Percentiles rank a stretch among this genome's conserved stretches.
These are phyloP conservation scores for Trichechus manatus DNA, from an alignment of 2,113 vertebrate genomes.

Conservation along the genomic window DNA sequence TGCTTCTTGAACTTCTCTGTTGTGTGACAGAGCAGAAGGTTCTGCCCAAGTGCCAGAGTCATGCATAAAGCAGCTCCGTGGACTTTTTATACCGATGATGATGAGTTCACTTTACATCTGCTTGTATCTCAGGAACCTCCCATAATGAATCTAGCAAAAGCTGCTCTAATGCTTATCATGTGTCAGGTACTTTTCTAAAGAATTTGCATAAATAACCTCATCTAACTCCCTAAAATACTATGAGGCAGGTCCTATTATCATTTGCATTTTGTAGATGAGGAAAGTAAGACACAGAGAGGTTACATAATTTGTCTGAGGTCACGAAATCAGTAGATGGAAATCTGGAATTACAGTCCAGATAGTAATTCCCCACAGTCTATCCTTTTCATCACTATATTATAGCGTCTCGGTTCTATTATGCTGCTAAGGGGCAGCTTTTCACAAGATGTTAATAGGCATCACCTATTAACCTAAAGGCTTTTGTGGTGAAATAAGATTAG, in stretches of 20 bases:
- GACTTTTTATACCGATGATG: not conserved
- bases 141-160: not conserved
- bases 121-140: not conserved
- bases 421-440: not conserved
- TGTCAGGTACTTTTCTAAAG: not conserved
- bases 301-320: not conserved
- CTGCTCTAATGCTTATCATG: not conserved
- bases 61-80: not conserved
- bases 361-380: not conserved
- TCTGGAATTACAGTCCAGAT: not conserved
- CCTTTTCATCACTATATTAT: not conserved
- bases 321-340: not conserved
- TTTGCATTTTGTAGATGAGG: not conserved
- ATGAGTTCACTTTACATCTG: not conserved
- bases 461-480: not conserved
- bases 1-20: not conserved
- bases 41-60: not conserved
- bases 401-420: not conserved
- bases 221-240: not conserved
- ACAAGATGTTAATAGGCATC: not conserved
- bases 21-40: not conserved
- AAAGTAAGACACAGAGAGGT: not conserved
- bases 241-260: not conserved
- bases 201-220: not conserved
- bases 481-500: not conserved